Percentiles rank a stretch among this genome's conserved stretches.
Evolutionary conservation across 2,113 vertebrate species (phyloP).

Genomic region (Struthio camelus): DNA sequence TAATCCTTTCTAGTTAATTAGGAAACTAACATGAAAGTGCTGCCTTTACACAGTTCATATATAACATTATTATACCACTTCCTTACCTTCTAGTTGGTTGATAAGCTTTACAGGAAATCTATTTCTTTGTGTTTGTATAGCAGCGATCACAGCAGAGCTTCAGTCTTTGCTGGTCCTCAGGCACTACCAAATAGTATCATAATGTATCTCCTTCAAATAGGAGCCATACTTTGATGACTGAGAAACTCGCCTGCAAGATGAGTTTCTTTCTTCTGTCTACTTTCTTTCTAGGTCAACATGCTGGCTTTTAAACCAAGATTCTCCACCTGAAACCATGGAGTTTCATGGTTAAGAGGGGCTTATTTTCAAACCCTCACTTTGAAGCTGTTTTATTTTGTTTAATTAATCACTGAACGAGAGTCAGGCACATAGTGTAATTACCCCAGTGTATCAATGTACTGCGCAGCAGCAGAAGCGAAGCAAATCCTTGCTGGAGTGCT

Average conservation of each 20-base stretch:
- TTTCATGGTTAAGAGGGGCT: not conserved
- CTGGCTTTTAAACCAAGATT: not conserved
- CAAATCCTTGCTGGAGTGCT: not conserved
- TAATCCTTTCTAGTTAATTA: not conserved
- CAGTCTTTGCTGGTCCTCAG: not conserved
- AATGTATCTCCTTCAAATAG: not conserved
- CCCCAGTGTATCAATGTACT: not conserved
- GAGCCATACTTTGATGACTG: not conserved
- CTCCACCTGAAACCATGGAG: not conserved
- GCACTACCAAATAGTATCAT: not conserved
- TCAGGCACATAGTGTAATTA: not conserved
- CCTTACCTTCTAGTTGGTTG: not conserved
- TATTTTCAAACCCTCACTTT: not conserved
- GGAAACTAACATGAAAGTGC: not conserved
- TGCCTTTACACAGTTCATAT: not conserved
- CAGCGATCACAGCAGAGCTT: not conserved
- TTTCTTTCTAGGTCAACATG: not conserved
- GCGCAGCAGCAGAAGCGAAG: not conserved
- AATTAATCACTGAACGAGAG: not conserved
- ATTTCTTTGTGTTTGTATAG: not conserved
- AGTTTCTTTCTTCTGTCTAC: not conserved
- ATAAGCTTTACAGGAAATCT: not conserved
- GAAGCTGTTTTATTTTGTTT: not conserved
- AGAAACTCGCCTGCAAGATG: not conserved
- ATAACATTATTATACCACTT: not conserved